Evolutionary conservation across 2,113 vertebrate genomes (phyloP), one percentile per base, ranked within the genome.

Genomic region (Serilophus lunatus): DNA sequence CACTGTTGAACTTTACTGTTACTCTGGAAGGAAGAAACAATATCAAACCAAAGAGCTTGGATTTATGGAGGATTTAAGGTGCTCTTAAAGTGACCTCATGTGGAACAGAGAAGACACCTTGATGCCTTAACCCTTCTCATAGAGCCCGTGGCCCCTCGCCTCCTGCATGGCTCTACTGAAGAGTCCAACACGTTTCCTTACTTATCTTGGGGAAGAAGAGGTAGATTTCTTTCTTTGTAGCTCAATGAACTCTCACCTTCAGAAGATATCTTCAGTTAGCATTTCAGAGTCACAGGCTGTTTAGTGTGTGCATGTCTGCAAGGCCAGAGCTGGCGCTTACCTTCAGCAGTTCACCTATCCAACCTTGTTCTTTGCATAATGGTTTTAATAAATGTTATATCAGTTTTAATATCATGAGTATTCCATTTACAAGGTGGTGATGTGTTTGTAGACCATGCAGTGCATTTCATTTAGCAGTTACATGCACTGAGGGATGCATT

Each of bases 311-410:
- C 49, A 28, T 3, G 0, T 29, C 64, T 75, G 84, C 36, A 53
- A 81, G 94, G 76, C 59, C 84, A 79, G 71, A 86, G 31, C 53
- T 1, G 2, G 50, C 7, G 4, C 57, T 94, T 75, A 54, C 63
- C 54, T 81, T 85, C 88, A 66, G 79, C 90, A 28, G 66, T 80
- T 95, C 95, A 59, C 60, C 88, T 54, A 84, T 47, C 77, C 77
- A 87, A 35, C 86, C 85, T 90, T 83, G 68, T 80, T 95, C 95
- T 91, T 80, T 85, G 93, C 94, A 92, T 95, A 92, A 92, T 82
- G 82, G 69, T 74, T 97, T 95, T 95, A 96, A 97, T 97, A 96
- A 97, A 97, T 96, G 86, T 96, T 96, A 26, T 94, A 96, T 96
- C 95, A 59, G 22, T 88, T 97, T 96, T 97, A 97, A 95, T 97